Conservation (phyloP, 2,888 invertebrate species). For the Papilio protenor region DNA sequence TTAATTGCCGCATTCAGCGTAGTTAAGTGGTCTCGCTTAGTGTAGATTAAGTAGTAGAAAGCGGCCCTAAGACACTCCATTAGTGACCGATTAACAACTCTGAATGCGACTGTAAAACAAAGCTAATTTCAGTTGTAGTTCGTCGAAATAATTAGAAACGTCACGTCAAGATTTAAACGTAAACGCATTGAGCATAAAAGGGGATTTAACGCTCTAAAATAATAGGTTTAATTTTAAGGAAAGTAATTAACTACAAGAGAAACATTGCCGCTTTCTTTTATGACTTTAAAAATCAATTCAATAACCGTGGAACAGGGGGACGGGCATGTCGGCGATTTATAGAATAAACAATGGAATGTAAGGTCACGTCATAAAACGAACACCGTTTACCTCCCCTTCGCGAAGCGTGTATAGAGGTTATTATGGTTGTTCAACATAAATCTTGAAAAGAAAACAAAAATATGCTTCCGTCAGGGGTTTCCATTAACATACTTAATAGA, state of each 20-base stretch:
- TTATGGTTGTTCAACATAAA: conserved; percentile 58
- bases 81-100: not conserved
- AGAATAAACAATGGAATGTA: conserved; percentile 57
- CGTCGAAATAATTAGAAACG: not conserved
- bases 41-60: too few relatives aligned
- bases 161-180: not conserved
- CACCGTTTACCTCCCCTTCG: conserved; percentile 66
- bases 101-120: not conserved
- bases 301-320: conserved; percentile 44
- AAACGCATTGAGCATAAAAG: not conserved
- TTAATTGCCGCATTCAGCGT: not conserved
- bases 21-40: not conserved
- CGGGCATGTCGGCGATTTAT: conserved; percentile 42
- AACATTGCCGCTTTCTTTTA: conserved; percentile 21
- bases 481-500: conserved; percentile 50
- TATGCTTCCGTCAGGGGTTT: conserved; percentile 46
- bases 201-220: not conserved
- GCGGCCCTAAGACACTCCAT: not conserved
- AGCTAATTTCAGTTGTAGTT: not conserved
- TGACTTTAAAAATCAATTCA: conserved; percentile 41
- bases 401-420: conserved; percentile 56
- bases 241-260: conserved; percentile 25
- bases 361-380: conserved; percentile 54
- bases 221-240: conserved; percentile 1
- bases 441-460: conserved; percentile 68